Evolutionary conservation across 2,797 vertebrate species (phyloP).

Genomic region (Xiphophorus birchmanni): DNA sequence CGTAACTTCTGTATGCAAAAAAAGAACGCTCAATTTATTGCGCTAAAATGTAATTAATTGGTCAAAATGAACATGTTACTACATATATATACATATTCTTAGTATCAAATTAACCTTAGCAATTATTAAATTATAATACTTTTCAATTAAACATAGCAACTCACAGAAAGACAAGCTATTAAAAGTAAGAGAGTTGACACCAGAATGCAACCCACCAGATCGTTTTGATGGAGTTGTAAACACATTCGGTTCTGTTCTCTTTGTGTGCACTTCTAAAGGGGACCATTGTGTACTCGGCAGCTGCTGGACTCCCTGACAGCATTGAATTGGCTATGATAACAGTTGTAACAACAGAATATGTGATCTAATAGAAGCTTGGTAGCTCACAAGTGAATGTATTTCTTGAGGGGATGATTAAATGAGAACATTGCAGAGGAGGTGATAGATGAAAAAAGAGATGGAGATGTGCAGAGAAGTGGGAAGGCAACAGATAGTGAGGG

Average conservation of each 20-base stretch:
- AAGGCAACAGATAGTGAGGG: slow-evolving; percentile 68
- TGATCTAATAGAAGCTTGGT: slow-evolving; percentile 74
- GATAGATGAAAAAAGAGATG: slow-evolving; percentile 79
- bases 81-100: not conserved
- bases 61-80: not conserved
- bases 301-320: slow-evolving; percentile 55
- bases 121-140: slow-evolving; percentile 42
- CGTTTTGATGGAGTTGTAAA: slow-evolving; percentile 26
- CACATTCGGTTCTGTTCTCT: slow-evolving; percentile 35
- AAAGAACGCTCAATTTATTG: too few relatives aligned
- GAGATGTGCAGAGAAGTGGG: slow-evolving; percentile 79
- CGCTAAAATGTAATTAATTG: too few relatives aligned
- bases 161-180: slow-evolving; percentile 10
- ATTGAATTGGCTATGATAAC: slow-evolving; percentile 70
- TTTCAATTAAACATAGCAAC: slow-evolving; percentile 32
- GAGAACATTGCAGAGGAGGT: slow-evolving; percentile 85
- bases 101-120: slow-evolving; percentile 1
- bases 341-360: slow-evolving; percentile 73
- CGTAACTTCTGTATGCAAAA: too few relatives aligned
- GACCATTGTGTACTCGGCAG: slow-evolving; percentile 38
- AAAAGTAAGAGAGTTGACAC: slow-evolving; percentile 24
- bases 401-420: slow-evolving; percentile 86
- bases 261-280: slow-evolving; percentile 37
- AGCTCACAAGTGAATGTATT: slow-evolving; percentile 79
- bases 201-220: slow-evolving; percentile 3